Percentiles rank a stretch among this genome's conserved stretches.
These are phyloP conservation scores for Nyctibius grandis DNA, from an alignment of 2,797 vertebrate genomes.

Conservation along the genomic window DNA sequence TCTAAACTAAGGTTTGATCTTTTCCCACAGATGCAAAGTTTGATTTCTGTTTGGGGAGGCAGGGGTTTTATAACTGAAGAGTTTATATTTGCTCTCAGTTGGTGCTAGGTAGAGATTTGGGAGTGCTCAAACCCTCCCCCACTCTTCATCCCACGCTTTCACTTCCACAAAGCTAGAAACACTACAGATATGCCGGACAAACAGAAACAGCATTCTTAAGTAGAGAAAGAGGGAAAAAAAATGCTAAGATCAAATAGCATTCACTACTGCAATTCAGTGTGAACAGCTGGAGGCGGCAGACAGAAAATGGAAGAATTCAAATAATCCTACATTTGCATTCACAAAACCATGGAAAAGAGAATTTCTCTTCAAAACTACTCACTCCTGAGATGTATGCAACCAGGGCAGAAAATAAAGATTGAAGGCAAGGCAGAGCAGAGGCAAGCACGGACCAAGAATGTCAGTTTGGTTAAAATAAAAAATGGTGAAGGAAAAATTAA, in stretches of 20 bases:
- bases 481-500: neutral
- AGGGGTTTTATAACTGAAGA: neutral
- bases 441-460: neutral
- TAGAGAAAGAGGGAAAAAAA: neutral
- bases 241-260: neutral
- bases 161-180: neutral
- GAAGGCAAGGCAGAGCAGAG: neutral
- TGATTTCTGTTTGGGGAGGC: neutral
- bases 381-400: neutral
- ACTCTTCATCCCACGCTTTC: neutral
- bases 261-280: constrained; percentile 3
- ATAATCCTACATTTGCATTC: constrained; percentile 37
- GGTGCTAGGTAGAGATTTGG: neutral
- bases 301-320: constrained; percentile 33
- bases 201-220: neutral
- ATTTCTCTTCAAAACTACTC: neutral
- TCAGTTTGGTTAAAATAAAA: neutral
- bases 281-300: constrained; percentile 36
- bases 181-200: neutral
- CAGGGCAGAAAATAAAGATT: neutral
- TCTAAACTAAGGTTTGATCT: neutral
- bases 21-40: neutral
- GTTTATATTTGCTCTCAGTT: neutral
- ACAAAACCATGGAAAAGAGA: constrained; percentile 13
- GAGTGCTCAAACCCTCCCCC: neutral